Evolutionary conservation across 2,888 invertebrate species (phyloP).

Genomic region (Macaria liturata): DNA sequence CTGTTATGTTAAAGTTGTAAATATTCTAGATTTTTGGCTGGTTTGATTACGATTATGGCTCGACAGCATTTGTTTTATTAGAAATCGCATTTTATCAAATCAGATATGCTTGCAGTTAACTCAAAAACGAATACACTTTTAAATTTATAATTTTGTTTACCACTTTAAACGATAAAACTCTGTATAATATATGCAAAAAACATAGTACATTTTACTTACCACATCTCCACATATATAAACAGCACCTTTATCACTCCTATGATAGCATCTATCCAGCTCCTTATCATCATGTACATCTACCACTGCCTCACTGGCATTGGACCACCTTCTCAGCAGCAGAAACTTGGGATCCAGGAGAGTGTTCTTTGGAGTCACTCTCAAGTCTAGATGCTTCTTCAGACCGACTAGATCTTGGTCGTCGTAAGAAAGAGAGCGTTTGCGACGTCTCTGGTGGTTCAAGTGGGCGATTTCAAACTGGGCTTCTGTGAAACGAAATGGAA

Average conservation of each 20-base stretch:
- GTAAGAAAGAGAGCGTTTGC: conserved; percentile 63
- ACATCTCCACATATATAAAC: conserved; percentile 84
- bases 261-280: conserved; percentile 82
- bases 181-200: no score
- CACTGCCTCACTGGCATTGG: conserved; percentile 77
- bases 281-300: conserved; percentile 70
- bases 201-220: conserved; percentile 61
- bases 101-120: no score
- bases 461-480: conserved; percentile 83
- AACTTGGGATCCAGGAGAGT: conserved; percentile 83
- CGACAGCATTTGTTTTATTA: no score
- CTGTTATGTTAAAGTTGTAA: no score
- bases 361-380: conserved; percentile 64
- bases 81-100: no score
- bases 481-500: no score
- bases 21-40: no score
- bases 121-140: no score
- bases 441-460: conserved; percentile 66
- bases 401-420: conserved; percentile 62
- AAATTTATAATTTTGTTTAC: no score
- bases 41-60: no score
- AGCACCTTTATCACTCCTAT: conserved; percentile 80
- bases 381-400: conserved; percentile 64
- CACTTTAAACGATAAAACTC: no score
- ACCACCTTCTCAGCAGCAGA: conserved; percentile 81